A percentile compares a stretch with the other conserved stretches of the same genome.
These are phyloP conservation scores for Rhingia rostrata DNA, from an alignment of 2,888 invertebrate genomes.

Conservation along the genomic window DNA sequence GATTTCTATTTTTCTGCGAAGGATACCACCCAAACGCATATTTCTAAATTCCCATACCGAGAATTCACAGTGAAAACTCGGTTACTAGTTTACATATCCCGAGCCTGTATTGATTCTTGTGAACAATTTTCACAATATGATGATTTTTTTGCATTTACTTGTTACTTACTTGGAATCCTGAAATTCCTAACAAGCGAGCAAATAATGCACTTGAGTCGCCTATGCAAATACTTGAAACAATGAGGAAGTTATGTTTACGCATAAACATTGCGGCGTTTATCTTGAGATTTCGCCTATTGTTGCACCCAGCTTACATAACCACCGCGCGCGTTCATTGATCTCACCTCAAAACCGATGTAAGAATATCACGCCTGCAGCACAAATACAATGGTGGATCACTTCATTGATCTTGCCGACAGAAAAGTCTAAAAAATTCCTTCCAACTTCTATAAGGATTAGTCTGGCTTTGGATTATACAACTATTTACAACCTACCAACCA, in stretches of 20 bases:
- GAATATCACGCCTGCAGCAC: slow-evolving; percentile 59
- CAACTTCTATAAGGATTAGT: slow-evolving; percentile 17
- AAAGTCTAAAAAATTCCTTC: slow-evolving; percentile 1
- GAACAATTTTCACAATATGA: background rate
- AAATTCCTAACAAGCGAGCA: background rate
- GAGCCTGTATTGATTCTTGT: background rate
- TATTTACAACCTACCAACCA: slow-evolving; percentile 59
- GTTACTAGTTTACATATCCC: background rate
- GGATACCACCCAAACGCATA: no score
- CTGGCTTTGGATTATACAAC: slow-evolving; percentile 48
- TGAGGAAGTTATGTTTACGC: slow-evolving; percentile 54
- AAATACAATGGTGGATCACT: slow-evolving; percentile 26
- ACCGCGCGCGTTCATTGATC: slow-evolving; percentile 54
- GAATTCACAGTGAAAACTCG: slow-evolving; percentile 9
- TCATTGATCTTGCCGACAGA: slow-evolving; percentile 58
- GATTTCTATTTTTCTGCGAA: no score
- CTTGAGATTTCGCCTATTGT: slow-evolving; percentile 32
- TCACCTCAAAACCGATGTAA: slow-evolving; percentile 27
- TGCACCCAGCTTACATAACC: slow-evolving; percentile 26
- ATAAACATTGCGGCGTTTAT: slow-evolving; percentile 57
- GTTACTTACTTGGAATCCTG: slow-evolving; percentile 43
- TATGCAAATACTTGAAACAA: slow-evolving; percentile 40
- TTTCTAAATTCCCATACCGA: background rate
- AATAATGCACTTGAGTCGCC: slow-evolving; percentile 1
- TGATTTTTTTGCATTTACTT: slow-evolving; percentile 25